Conservation (phyloP, 2,797 vertebrate species). For the Hozukius guyotensis region DNA sequence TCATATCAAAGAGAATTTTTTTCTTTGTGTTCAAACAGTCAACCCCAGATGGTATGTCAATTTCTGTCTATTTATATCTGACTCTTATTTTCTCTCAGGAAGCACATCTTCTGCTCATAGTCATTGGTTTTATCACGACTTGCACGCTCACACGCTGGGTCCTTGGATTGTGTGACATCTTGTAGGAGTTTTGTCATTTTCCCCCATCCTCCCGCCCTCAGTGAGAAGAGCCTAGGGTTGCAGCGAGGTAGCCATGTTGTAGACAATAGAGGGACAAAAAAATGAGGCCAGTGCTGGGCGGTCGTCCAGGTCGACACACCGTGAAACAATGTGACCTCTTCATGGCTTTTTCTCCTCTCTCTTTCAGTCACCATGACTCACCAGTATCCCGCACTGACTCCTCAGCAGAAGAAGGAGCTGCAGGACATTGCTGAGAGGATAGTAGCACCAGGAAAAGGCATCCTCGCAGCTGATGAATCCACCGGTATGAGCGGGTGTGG, state of each 20-base stretch:
- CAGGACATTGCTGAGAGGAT: slow-evolving; percentile 82
- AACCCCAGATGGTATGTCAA: background rate
- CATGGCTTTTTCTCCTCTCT: slow-evolving; percentile 12
- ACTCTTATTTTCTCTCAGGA: background rate
- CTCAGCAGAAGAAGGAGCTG: slow-evolving; percentile 92
- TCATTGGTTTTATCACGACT: slow-evolving; percentile 2
- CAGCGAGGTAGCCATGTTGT: background rate
- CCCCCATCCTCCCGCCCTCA: background rate
- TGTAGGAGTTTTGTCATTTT: background rate
- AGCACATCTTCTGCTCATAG: background rate
- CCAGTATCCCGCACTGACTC: slow-evolving; percentile 87
- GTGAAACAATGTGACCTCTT: slow-evolving; percentile 24
- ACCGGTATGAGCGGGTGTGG: slow-evolving; percentile 70
- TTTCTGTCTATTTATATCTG: background rate
- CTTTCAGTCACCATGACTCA: slow-evolving; percentile 79
- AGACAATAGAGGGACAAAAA: slow-evolving; percentile 20
- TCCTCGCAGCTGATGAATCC: slow-evolving; percentile 86
- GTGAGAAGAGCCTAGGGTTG: background rate
- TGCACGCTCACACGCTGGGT: background rate
- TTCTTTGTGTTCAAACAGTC: background rate
- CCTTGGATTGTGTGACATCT: background rate
- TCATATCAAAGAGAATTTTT: background rate
- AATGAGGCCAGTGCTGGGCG: slow-evolving; percentile 26
- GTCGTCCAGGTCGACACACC: background rate
- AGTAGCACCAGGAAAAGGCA: slow-evolving; percentile 84